A percentile compares a stretch with the other conserved stretches of the same genome.
These are phyloP conservation scores for Astreopora myriophthalma DNA, from an alignment of 64 coral and sea anemone genomes.

Conservation along the genomic window DNA sequence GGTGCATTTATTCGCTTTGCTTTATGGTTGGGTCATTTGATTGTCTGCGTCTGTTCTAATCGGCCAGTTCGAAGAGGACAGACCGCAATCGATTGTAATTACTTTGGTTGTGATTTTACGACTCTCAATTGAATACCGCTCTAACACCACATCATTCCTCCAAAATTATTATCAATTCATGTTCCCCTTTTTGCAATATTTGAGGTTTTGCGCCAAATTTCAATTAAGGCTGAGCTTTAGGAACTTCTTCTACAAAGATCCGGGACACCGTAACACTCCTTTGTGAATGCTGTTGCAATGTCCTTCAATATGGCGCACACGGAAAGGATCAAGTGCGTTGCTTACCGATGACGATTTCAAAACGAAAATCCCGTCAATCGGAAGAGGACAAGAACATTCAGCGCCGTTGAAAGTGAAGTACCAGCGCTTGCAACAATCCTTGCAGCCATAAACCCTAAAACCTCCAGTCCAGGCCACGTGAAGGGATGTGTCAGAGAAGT, in stretches of 20 bases:
- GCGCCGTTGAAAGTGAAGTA: neutral
- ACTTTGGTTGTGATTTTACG: too few relatives aligned
- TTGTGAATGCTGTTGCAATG: neutral
- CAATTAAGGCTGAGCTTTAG: neutral
- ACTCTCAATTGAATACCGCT: too few relatives aligned
- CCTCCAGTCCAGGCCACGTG: neutral
- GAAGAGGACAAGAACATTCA: neutral
- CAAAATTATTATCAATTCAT: too few relatives aligned
- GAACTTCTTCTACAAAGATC: neutral
- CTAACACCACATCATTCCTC: too few relatives aligned
- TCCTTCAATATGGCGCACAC: neutral
- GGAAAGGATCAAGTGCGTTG: neutral
- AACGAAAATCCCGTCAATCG: neutral
- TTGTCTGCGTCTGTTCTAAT: too few relatives aligned
- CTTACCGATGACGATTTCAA: too few relatives aligned
- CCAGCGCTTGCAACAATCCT: neutral
- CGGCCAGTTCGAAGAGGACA: too few relatives aligned
- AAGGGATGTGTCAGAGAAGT: neutral
- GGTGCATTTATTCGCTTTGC: too few relatives aligned
- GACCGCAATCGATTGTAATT: too few relatives aligned
- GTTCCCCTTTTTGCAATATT: too few relatives aligned
- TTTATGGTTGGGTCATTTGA: too few relatives aligned
- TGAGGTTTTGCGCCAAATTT: too few relatives aligned
- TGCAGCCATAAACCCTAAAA: neutral
- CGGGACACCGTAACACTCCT: neutral